Conservation (phyloP, 2,113 vertebrate species). For the Dascyllus trimaculatus region DNA sequence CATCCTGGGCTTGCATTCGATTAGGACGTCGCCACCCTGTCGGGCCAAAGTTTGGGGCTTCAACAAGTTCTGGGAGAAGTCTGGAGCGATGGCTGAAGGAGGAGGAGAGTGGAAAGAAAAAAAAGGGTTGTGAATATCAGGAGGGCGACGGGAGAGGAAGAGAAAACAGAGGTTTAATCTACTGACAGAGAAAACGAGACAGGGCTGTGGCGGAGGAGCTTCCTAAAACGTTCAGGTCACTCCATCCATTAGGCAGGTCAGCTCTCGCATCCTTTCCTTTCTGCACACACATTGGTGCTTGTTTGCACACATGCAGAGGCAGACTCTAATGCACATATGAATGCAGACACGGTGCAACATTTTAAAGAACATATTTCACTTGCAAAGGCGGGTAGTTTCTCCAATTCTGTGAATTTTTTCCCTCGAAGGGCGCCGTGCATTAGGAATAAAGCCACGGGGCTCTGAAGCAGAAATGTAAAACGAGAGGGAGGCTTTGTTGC, state of each 20-base stretch:
- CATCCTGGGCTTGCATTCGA: constrained; percentile 93
- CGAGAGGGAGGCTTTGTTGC: constrained; percentile 68
- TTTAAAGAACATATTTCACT: constrained; percentile 41
- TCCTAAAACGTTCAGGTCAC: constrained; percentile 57
- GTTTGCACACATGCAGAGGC: constrained; percentile 13
- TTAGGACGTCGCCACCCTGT: constrained; percentile 89
- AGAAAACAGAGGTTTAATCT: constrained; percentile 22
- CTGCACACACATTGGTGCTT: constrained; percentile 4
- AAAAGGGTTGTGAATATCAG: constrained; percentile 14
- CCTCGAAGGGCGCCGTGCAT: constrained; percentile 63
- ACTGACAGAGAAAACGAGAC: constrained; percentile 13
- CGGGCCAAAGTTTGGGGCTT: constrained; percentile 83
- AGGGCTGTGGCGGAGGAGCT: constrained; percentile 8
- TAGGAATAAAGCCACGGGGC: constrained; percentile 51
- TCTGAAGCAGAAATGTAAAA: constrained; percentile 69
- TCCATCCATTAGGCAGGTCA: constrained; percentile 66
- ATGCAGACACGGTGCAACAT: constrained; percentile 15
- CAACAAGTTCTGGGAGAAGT: constrained; percentile 83
- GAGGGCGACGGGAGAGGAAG: constrained; percentile 2
- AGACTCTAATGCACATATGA: constrained; percentile 1
- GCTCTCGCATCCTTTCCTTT: constrained; percentile 42
- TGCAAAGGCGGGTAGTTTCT: constrained; percentile 40
- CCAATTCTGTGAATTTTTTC: constrained; percentile 51
- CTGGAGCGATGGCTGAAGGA: constrained; percentile 80
- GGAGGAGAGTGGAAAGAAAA: constrained; percentile 21